Evolutionary conservation across 2,888 invertebrate species (phyloP).

Genomic region (Mesodorylaimus sp.): DNA sequence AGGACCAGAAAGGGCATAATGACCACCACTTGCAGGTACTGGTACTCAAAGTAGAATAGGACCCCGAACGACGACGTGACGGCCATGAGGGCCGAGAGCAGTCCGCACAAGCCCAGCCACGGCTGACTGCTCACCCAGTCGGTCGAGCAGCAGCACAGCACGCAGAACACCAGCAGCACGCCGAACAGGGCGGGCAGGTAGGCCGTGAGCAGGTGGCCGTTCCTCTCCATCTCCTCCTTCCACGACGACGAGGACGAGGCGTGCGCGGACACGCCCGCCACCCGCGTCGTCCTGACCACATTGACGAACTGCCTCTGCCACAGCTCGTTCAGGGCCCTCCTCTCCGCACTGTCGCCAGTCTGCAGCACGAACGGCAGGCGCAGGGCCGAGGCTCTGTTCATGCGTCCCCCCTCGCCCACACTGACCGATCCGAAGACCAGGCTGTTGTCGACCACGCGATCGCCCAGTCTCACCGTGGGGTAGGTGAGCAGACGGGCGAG

Average conservation of each 20-base stretch:
- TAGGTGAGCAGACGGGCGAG: constrained; percentile 14
- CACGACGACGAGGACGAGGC: constrained; percentile 22
- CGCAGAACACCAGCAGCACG: constrained; percentile 23
- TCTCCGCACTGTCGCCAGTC: constrained; percentile 7
- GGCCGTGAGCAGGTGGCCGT: constrained; percentile 18
- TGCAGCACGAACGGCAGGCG: constrained; percentile 21
- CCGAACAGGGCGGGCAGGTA: constrained; percentile 15
- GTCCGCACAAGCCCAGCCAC: constrained; percentile 68
- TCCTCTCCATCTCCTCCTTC: constrained; percentile 26
- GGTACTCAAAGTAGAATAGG: constrained; percentile 69
- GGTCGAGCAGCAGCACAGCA: constrained; percentile 67
- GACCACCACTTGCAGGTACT: constrained; percentile 78
- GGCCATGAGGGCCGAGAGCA: constrained; percentile 72
- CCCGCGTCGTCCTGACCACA: constrained; percentile 4
- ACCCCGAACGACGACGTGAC: constrained; percentile 71
- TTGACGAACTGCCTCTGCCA: constrained; percentile 9
- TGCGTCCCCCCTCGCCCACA: background rate
- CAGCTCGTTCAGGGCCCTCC: constrained; percentile 11
- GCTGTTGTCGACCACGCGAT: constrained; percentile 23
- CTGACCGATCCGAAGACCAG: constrained; percentile 23
- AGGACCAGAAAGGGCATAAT: constrained; percentile 88
- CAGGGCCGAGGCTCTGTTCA: constrained; percentile 20
- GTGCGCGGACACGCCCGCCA: constrained; percentile 15
- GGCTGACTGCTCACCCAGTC: constrained; percentile 81
- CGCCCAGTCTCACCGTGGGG: constrained; percentile 18